These are phyloP conservation scores for Leptinotarsa undecemlineata DNA, from an alignment of 1,140 invertebrate genomes.

Conservation along the genomic window DNA sequence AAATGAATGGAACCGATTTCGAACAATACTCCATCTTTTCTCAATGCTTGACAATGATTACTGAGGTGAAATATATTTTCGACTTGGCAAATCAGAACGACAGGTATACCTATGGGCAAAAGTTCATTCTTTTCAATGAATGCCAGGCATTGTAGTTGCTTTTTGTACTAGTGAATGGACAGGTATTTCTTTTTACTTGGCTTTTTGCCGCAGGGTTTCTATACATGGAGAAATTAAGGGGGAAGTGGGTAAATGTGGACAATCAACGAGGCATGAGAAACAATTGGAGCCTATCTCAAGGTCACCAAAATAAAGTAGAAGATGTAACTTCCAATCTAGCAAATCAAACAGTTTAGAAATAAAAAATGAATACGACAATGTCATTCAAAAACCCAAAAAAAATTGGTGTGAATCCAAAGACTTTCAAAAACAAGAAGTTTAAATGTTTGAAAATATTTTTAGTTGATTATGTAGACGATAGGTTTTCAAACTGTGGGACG, in stretches of 20 bases:
- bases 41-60: constrained; percentile 51
- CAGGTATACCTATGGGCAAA: constrained; percentile 43
- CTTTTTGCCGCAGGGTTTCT: constrained; percentile 43
- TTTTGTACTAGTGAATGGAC: constrained; percentile 45
- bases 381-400: no score
- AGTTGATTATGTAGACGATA: no score
- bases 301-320: no score
- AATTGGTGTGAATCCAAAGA: no score
- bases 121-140: constrained; percentile 47
- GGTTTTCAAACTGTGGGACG: no score
- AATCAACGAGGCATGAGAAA: no score
- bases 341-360: no score
- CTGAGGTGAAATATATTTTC: constrained; percentile 51
- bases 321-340: no score
- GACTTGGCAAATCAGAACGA: constrained; percentile 52
- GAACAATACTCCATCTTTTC: constrained; percentile 37
- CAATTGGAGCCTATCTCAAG: no score
- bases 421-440: no score
- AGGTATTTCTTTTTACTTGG: constrained; percentile 49
- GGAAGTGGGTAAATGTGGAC: neutral
- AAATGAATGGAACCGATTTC: constrained; percentile 35
- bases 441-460: no score
- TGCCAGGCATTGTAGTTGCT: constrained; percentile 40
- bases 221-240: constrained; percentile 1
- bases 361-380: no score